Conservation (phyloP, 2,113 vertebrate genomes). For the Mesoclemmys tuberculata region DNA sequence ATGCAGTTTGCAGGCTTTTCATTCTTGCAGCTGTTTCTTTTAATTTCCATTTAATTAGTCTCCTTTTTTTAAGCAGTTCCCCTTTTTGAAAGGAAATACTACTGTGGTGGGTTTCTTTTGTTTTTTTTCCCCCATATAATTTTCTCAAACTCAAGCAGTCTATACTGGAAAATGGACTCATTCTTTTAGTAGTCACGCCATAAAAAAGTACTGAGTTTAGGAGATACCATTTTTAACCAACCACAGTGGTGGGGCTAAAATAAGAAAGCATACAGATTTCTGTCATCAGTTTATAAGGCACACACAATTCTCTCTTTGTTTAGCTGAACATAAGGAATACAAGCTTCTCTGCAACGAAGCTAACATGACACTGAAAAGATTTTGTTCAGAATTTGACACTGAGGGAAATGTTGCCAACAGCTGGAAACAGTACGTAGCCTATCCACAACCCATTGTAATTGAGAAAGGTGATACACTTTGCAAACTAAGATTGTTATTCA, state of each 20-base stretch:
- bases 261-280: not conserved
- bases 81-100: not conserved
- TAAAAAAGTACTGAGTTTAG: not conserved
- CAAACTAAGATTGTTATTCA: not conserved
- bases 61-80: not conserved
- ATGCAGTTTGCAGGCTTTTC: not conserved
- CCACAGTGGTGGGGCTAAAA: not conserved
- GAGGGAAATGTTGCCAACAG: slow-evolving; percentile 14
- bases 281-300: not conserved
- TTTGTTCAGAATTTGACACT: not conserved
- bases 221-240: not conserved
- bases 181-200: not conserved
- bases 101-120: not conserved
- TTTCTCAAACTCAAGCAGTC: not conserved
- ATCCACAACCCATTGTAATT: not conserved
- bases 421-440: not conserved
- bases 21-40: not conserved
- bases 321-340: not conserved
- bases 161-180: not conserved
- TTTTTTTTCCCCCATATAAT: not conserved
- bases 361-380: slow-evolving; percentile 25
- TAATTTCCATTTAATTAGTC: not conserved
- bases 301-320: not conserved
- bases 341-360: slow-evolving; percentile 20
- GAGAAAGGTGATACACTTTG: not conserved